Conservation (phyloP, 2,797 vertebrate genomes). For the Cercopithecus diana region DNA sequence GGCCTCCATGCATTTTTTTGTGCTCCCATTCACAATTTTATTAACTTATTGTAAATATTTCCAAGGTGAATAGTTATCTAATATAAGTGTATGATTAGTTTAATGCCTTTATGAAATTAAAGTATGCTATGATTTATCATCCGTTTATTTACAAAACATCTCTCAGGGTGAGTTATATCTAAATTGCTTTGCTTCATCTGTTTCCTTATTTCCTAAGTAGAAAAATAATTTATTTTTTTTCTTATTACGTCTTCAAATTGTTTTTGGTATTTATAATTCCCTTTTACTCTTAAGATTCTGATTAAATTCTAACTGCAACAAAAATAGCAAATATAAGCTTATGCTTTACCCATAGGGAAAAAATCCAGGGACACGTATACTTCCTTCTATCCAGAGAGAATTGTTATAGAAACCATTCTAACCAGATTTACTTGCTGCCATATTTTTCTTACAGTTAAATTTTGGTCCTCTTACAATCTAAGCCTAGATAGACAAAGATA, state of each 20-base stretch:
- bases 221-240: neutral
- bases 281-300: neutral
- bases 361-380: neutral
- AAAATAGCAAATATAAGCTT: neutral
- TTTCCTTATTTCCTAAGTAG: slow-evolving; percentile 2
- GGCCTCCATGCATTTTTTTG: neutral
- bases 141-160: slow-evolving; percentile 21
- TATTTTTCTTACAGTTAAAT: neutral
- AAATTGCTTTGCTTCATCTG: slow-evolving; percentile 1
- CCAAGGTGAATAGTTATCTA: neutral
- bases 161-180: neutral
- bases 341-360: neutral
- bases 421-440: neutral
- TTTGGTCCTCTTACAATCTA: neutral
- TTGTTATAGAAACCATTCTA: neutral
- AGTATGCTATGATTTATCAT: slow-evolving; percentile 15
- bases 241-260: neutral
- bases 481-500: neutral
- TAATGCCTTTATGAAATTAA: slow-evolving; percentile 18
- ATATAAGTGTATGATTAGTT: neutral
- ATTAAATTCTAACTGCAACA: neutral
- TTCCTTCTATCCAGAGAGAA: neutral
- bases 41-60: neutral
- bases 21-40: neutral
- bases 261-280: neutral